phyloP scores from a whole-genome alignment of 2,797 vertebrate species.

The Dryobates pubescens region DNA sequence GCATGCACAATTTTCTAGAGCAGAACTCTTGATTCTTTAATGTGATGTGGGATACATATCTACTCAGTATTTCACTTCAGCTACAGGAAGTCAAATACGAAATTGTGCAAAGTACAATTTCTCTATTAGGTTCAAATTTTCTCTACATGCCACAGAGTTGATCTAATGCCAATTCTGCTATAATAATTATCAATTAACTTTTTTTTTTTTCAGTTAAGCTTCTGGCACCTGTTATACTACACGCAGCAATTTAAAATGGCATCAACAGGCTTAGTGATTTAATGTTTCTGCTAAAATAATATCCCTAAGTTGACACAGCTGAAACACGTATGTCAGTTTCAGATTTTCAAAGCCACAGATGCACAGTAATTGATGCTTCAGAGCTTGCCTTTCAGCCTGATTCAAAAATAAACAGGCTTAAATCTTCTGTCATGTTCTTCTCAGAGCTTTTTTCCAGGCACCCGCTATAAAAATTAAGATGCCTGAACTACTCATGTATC shows the following conservation, averaged over 20 bases:
- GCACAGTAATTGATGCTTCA: background rate
- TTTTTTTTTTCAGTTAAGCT: background rate
- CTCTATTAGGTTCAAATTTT: background rate
- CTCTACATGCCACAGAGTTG: background rate
- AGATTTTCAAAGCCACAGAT: background rate
- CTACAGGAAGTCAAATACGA: background rate
- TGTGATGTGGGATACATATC: background rate
- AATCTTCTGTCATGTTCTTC: background rate
- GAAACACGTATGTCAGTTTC: background rate
- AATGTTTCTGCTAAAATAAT: background rate
- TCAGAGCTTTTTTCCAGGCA: background rate
- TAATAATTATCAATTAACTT: background rate
- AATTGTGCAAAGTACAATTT: background rate
- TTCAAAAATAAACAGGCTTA: background rate
- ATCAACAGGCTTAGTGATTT: background rate
- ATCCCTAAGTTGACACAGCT: background rate
- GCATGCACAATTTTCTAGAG: fast-evolving
- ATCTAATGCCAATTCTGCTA: background rate
- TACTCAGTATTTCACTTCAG: background rate
- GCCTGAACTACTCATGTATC: background rate
- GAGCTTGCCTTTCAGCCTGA: background rate
- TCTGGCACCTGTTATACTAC: background rate
- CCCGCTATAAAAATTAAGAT: background rate
- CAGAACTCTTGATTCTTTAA: background rate
- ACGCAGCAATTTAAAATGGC: background rate